phyloP scores from a whole-genome alignment of 2,888 invertebrate species.

The Zhengitettix transpicula region DNA sequence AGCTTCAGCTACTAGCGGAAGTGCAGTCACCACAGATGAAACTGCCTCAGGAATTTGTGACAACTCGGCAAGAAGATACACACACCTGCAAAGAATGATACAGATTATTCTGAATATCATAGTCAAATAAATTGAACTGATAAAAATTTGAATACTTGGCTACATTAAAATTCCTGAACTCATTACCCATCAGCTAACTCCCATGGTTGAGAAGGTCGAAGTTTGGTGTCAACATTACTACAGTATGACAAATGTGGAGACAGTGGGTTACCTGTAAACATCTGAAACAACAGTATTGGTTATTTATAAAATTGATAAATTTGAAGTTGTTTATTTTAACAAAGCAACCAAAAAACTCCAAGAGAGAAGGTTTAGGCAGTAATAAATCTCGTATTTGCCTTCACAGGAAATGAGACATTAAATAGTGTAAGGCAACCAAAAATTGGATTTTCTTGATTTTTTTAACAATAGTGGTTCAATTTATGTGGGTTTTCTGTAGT shows the following conservation, averaged over 20 bases:
- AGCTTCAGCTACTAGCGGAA: constrained; percentile 27
- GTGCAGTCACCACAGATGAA: constrained; percentile 19
- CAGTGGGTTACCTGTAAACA: constrained; percentile 35
- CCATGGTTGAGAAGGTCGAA: constrained; percentile 30
- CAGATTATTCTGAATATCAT: too few relatives aligned
- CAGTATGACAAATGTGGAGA: constrained; percentile 32
- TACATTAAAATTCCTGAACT: neutral
- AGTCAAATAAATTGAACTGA: too few relatives aligned
- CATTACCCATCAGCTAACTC: constrained; percentile 33
- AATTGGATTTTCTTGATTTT: too few relatives aligned
- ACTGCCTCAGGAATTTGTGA: constrained; percentile 21
- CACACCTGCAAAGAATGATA: constrained; percentile 22
- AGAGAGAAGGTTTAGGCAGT: too few relatives aligned
- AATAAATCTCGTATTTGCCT: too few relatives aligned
- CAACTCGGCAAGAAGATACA: constrained; percentile 28
- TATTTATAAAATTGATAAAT: neutral
- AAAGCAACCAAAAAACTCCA: too few relatives aligned
- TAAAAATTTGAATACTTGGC: too few relatives aligned
- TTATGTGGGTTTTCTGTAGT: too few relatives aligned
- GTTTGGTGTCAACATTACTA: constrained; percentile 25
- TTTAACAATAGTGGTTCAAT: too few relatives aligned
- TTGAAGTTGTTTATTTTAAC: too few relatives aligned
- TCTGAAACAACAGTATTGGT: constrained; percentile 18
- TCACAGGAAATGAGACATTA: too few relatives aligned
- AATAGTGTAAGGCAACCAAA: too few relatives aligned